Evolutionary conservation across 1,140 invertebrate species (phyloP).

Genomic region (Orchestia grillus): DNA sequence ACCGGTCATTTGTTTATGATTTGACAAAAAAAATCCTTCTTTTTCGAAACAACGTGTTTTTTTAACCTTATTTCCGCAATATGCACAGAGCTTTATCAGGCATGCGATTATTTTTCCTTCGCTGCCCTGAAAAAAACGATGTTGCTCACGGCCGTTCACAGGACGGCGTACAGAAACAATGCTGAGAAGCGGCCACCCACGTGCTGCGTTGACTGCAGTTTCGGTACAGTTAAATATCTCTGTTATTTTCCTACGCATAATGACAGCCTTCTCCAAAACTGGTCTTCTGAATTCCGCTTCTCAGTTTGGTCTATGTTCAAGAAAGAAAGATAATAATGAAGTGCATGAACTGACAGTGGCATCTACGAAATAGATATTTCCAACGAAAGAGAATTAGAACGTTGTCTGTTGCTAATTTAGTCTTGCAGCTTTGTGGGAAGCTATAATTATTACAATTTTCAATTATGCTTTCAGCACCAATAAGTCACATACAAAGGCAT

Average conservation of each 20-base stretch:
- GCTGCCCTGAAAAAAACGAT: not conserved
- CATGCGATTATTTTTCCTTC: not conserved
- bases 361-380: not conserved
- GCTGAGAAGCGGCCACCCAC: not conserved
- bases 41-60: not conserved
- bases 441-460: not conserved
- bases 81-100: not conserved
- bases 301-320: not conserved
- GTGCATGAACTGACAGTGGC: not conserved
- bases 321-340: not conserved
- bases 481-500: not conserved
- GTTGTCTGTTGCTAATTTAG: not conserved
- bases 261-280: not conserved
- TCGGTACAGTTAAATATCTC: not conserved
- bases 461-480: not conserved
- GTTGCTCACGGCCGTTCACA: not conserved
- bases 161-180: not conserved
- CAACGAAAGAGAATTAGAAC: not conserved
- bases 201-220: not conserved
- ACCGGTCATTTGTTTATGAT: too few species aligned
- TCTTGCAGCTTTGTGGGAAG: not conserved
- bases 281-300: not conserved
- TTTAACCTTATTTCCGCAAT: not conserved
- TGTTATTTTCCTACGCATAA: not conserved
- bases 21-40: too few species aligned